Evolutionary conservation across 2,113 vertebrate genomes (phyloP), one percentile per base, ranked within the genome.

Genomic region (Megaceryle maxima): DNA sequence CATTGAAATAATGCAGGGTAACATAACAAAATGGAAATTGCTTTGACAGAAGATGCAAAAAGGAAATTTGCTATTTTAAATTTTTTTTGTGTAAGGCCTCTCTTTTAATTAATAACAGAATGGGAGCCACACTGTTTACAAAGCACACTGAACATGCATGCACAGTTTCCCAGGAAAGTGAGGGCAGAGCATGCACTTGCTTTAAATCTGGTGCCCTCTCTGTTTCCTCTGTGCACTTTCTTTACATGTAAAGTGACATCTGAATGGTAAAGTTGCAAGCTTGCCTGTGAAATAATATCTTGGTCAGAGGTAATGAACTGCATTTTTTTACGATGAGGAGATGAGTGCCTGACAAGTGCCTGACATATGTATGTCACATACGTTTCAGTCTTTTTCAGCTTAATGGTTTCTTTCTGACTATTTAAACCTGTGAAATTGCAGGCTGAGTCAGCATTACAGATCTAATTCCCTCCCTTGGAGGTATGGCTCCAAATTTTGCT

Each of bases 161-260:
- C 68, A 51, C 35, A 14, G 17, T 88, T 93, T 82, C 74, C 44
- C 55, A 39, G 53, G 69, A 62, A 93, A 89, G 90, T 46, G 64
- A 86, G 46, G 35, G 82, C 63, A 94, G 51, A 80, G 20, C 50
- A 77, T 16, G 69, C 39, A 11, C 66, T 79, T 79, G 46, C 64
- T 93, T 92, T 93, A 94, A 94, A 76, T 90, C 67, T 76, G 24
- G 57, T 91, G 66, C 41, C 63, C 35, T 93, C 83, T 95, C 57
- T 4, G 1, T 91, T 95, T 76, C 77, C 90, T 93, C 39, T 15
- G 70, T 44, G 37, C 28, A n/a, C 51, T 60, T 41, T 79, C 48
- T 86, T 62, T 87, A 69, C 66, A 53, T 95, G 94, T 96, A 79
- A 93, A 83, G 70, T 46, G 62, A 66, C 37, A 76, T 66, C 35